Base-by-base conservation (phyloP, 2,888 invertebrate genomes). In the Diarsia mendica region DNA sequence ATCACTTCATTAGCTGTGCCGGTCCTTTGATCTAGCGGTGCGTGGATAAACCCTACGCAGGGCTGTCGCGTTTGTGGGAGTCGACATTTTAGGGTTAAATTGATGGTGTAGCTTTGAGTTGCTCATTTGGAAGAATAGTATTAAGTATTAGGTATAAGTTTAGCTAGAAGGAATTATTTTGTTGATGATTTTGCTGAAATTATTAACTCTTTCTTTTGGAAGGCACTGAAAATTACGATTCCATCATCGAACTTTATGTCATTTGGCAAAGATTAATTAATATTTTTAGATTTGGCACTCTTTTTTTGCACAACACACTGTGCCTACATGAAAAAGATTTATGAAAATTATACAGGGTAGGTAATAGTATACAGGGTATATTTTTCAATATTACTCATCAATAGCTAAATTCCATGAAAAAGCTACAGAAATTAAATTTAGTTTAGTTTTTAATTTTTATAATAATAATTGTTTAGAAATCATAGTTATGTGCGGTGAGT, bases 1-100 rank as follows among this genome's bases (percentile, higher is more conserved):
- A 90, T 89, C 90, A 90, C 91, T 91, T 91, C 91, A 91, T 91
- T 91, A 90, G 84, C 83, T 82, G 80, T 81, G 86, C 78, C 82
- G 80, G 83, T 87, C 90, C 91, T 92, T 91, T 92, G 91, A 92
- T 90, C 88, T 91, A 83, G 81, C 82, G 73, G 70, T 79, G 85
- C 79, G 82, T 81, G 83, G 82, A 80, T 86, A 83, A 83, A 74
- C 77, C 79, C 71, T 69, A 70, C n/a, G 65, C 33, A 90, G 87
- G 89, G 90, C 20, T 90, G 88, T 9, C 84, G 39, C 53, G 20
- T 8, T 67, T 60, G 15, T 58, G 48, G 2, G 0, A 18, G 20
- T 20, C 1, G 23, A 18, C 20, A 48, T n/a, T 8, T 58, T 55
- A 8, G 0, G 61, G n/a, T 49, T 58, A 28, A 49, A 18, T 3